Percentiles rank a stretch among this genome's conserved stretches.
Conservation (phyloP, 2,888 invertebrate species). For the Drepana falcataria region DNA sequence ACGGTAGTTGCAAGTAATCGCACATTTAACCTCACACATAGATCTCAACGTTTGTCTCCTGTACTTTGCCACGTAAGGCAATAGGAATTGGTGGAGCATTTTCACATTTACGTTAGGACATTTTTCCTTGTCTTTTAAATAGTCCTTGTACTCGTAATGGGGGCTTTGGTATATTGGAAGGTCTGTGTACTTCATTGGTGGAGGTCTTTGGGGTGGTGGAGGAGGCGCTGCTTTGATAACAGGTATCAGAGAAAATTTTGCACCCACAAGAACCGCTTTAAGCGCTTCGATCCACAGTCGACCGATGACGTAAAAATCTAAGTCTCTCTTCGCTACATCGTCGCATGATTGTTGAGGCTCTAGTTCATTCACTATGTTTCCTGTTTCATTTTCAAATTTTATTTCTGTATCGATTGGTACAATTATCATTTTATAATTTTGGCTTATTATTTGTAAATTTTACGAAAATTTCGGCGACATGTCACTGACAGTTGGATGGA, state of each 20-base stretch:
- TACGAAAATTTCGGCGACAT: background rate
- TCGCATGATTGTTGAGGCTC: slow-evolving; percentile 9
- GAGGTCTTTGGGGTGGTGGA: slow-evolving; percentile 37
- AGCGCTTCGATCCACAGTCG: slow-evolving; percentile 32
- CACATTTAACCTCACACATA: background rate
- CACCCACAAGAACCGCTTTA: slow-evolving; percentile 28
- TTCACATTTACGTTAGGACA: slow-evolving; percentile 38
- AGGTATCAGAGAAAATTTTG: slow-evolving; percentile 37
- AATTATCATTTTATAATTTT: slow-evolving; percentile 1
- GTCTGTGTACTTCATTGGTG: slow-evolving; percentile 52
- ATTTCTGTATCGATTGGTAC: background rate
- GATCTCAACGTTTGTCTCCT: slow-evolving; percentile 17
- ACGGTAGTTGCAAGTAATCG: background rate
- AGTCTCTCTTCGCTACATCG: slow-evolving; percentile 14
- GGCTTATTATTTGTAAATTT: background rate
- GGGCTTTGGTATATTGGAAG: slow-evolving; percentile 48
- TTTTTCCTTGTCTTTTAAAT: slow-evolving; percentile 23
- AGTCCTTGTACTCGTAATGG: slow-evolving; percentile 48
- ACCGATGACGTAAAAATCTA: slow-evolving; percentile 33
- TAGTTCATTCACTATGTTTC: slow-evolving; percentile 14
- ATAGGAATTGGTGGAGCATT: slow-evolving; percentile 34
- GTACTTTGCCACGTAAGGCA: slow-evolving; percentile 34
- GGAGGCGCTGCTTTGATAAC: slow-evolving; percentile 28
- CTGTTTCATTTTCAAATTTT: background rate
- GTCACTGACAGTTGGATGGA: background rate